Evolutionary conservation across 2,113 vertebrate species (phyloP).

Genomic region (Pachyramphus minor): DNA sequence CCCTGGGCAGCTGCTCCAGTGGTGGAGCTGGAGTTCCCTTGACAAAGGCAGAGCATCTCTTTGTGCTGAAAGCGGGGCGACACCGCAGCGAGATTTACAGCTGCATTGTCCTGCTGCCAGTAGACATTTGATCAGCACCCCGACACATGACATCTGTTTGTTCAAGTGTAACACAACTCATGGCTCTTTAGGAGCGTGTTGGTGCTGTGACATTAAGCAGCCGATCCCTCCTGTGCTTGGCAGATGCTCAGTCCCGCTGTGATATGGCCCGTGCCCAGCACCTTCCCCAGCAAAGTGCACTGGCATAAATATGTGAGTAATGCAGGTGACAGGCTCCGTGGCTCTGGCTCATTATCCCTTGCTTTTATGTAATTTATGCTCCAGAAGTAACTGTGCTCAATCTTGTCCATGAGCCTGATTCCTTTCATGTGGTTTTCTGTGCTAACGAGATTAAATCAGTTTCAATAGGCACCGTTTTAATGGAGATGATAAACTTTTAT

Average conservation of each 20-base stretch:
- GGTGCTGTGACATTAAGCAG: constrained; percentile 72
- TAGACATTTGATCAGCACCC: constrained; percentile 58
- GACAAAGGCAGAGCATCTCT: neutral
- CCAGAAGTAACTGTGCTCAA: constrained; percentile 44
- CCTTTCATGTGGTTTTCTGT: constrained; percentile 77
- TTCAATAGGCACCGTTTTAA: constrained; percentile 78
- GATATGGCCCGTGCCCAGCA: constrained; percentile 63
- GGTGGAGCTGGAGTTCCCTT: neutral
- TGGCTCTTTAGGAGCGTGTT: constrained; percentile 22
- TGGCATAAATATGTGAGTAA: constrained; percentile 28
- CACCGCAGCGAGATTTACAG: neutral
- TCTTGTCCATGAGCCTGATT: constrained; percentile 52
- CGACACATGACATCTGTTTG: constrained; percentile 69
- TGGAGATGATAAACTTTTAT: constrained; percentile 81
- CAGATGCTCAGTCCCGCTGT: constrained; percentile 29
- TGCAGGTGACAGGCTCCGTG: constrained; percentile 49
- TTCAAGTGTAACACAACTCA: constrained; percentile 66
- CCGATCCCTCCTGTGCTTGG: constrained; percentile 57
- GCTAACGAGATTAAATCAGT: constrained; percentile 77
- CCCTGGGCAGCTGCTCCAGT: fast-evolving
- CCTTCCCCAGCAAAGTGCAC: neutral
- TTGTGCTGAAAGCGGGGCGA: neutral
- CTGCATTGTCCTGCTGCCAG: constrained; percentile 47
- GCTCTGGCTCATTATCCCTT: neutral
- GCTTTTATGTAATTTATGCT: constrained; percentile 62